Base-by-base conservation (phyloP, 2,797 vertebrate species). In the Coreius guichenoti region DNA sequence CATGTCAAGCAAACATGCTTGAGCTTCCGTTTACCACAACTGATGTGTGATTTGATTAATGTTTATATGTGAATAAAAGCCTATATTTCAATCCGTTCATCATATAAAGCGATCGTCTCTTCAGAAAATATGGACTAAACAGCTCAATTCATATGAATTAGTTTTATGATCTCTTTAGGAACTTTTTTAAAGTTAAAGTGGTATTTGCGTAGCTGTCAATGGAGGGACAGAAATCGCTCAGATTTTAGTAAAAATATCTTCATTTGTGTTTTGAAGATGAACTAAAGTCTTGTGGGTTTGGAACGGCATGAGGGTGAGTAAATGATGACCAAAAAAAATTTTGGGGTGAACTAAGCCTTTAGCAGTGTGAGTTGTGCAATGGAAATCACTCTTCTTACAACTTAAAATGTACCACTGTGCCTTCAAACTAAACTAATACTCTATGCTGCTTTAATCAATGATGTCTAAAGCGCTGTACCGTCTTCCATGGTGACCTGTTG, bases 401-500 rank as follows among this genome's bases (percentile, higher is more conserved):
- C 9, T 51, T 51, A 51, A 51, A 73, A 75, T 7, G 72, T 75
- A 49, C 8, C 33, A 17, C 16, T 43, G 36, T 19, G 23, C 49
- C 5, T 45, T 45, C 21, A 47, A 67, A 47, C 23, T 23, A 67
- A 61, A 80, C 11, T 49, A n/a, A 7, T 13, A 29, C 11, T 47
- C 58, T 33, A 7, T 80, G 26, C 5, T 4, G 26, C 31, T n/a
- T 14, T 80, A 23, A 70, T 72, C 23, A 36, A 43, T 75, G 36
- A 39, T 16, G 33, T 54, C 45, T 39, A n/a, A 21, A 26, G 2
- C 5, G 21, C 16, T 93, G 91, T 92, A 96, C 96, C 96, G 87
- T 96, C 96, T 13, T 96, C 94, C 95, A 97, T 95, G 1, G 95
- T 89, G 76, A 96, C 95, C 0, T 96, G 92, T 17, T 96, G 95